Evolutionary conservation across 2,113 vertebrate genomes (phyloP).

Genomic region (Takifugu bimaculatus): DNA sequence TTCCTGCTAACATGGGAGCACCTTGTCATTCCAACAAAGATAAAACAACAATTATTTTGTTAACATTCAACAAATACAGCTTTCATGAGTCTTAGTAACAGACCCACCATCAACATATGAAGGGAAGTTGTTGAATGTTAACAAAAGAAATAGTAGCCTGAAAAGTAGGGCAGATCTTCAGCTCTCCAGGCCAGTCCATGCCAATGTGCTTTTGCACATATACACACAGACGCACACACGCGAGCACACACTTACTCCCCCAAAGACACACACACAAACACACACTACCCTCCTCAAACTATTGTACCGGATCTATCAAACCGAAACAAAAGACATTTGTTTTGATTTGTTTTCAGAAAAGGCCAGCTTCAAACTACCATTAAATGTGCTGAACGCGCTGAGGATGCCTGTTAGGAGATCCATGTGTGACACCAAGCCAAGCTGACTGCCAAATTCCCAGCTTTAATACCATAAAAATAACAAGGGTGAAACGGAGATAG

Average conservation of each 20-base stretch:
- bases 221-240: slow-evolving; percentile 27
- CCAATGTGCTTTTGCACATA: slow-evolving; percentile 28
- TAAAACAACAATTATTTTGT: slow-evolving; percentile 62
- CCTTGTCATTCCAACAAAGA: slow-evolving; percentile 51
- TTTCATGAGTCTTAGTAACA: slow-evolving; percentile 36
- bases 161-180: slow-evolving; percentile 44
- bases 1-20: slow-evolving; percentile 42
- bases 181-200: slow-evolving; percentile 29
- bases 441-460: slow-evolving; percentile 26
- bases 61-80: slow-evolving; percentile 54
- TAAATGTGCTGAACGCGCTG: slow-evolving; percentile 37
- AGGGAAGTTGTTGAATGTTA: slow-evolving; percentile 45
- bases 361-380: slow-evolving; percentile 61
- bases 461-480: slow-evolving; percentile 22
- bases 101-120: slow-evolving; percentile 46
- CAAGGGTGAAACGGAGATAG: not conserved
- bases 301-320: slow-evolving; percentile 64
- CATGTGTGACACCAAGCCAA: slow-evolving; percentile 35
- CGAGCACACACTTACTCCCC: slow-evolving; percentile 26
- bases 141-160: slow-evolving; percentile 47
- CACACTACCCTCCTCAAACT: slow-evolving; percentile 43
- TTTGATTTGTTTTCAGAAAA: slow-evolving; percentile 63
- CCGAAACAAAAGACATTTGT: slow-evolving; percentile 63
- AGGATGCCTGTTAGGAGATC: slow-evolving; percentile 32
- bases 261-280: slow-evolving; percentile 23